A percentile compares a stretch with the other conserved stretches of the same genome.
Conservation (phyloP, 2,888 invertebrate species). For the Neoascia interrupta region DNA sequence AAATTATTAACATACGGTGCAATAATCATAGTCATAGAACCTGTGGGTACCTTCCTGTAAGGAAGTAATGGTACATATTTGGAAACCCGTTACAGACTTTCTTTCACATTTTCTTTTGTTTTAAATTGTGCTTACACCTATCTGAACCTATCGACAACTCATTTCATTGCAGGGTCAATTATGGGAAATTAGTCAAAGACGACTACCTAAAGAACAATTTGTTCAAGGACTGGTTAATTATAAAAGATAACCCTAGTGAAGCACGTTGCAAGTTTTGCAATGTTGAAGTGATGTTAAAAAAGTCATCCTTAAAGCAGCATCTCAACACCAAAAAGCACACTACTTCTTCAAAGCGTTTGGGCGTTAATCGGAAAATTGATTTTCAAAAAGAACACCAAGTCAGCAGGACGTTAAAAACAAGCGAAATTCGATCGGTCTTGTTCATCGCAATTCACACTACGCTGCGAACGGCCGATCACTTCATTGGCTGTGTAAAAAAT, state of each 20-base stretch:
- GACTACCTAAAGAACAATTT: not conserved
- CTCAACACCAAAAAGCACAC: slow-evolving; percentile 4
- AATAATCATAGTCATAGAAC: no score
- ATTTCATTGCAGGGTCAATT: not conserved
- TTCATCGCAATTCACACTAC: no score
- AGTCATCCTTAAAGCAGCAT: slow-evolving; percentile 1
- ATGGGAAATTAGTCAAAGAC: not conserved
- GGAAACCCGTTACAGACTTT: no score
- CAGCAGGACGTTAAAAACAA: not conserved
- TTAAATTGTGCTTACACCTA: no score
- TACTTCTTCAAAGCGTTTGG: not conserved
- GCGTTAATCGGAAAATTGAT: not conserved
- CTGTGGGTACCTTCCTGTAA: no score
- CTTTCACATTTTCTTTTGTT: no score
- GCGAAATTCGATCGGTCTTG: not conserved
- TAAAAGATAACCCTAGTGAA: not conserved
- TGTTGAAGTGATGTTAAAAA: not conserved
- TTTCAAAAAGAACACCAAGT: not conserved
- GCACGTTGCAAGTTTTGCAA: not conserved
- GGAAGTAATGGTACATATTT: no score
- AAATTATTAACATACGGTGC: no score
- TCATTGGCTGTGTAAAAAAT: no score
- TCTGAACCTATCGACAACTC: no score
- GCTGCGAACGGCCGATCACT: no score
- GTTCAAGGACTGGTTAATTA: not conserved